A percentile compares a stretch with the other conserved stretches of the same genome.
These are phyloP conservation scores for Cylloceria caligata DNA, from an alignment of 2,888 invertebrate species.

Conservation along the genomic window DNA sequence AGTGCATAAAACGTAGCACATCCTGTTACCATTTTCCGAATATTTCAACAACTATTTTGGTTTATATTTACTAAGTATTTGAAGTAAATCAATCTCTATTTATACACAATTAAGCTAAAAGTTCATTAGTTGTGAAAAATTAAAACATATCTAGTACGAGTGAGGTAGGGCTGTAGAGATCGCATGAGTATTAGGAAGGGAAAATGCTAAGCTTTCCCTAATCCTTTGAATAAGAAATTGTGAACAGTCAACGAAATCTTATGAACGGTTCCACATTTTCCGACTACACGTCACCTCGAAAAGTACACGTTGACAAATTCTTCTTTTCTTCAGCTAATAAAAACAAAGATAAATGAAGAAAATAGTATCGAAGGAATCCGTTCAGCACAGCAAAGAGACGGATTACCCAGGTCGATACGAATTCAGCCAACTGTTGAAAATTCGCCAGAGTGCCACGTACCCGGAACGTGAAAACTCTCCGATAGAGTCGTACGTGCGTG, in stretches of 20 bases:
- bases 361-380: conserved; percentile 26
- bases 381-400: conserved; percentile 4
- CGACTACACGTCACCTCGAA: background rate
- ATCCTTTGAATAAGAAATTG: too few relatives aligned
- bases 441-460: conserved; percentile 37
- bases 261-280: background rate
- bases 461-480: conserved; percentile 45
- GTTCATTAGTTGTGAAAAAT: too few relatives aligned
- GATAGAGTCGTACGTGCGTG: conserved; percentile 63
- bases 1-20: background rate
- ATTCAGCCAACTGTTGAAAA: conserved; percentile 48
- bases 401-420: background rate
- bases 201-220: too few relatives aligned
- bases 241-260: background rate
- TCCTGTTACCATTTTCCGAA: background rate
- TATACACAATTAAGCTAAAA: too few relatives aligned
- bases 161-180: too few relatives aligned
- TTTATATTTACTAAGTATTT: too few relatives aligned
- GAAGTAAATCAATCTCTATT: too few relatives aligned
- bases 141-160: too few relatives aligned
- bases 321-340: background rate
- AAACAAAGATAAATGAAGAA: conserved; percentile 8
- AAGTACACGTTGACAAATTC: conserved; percentile 21
- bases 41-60: background rate
- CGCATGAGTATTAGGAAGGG: too few relatives aligned